Base-by-base conservation (phyloP, 2,888 invertebrate genomes). In the Calliscelio sp. region DNA sequence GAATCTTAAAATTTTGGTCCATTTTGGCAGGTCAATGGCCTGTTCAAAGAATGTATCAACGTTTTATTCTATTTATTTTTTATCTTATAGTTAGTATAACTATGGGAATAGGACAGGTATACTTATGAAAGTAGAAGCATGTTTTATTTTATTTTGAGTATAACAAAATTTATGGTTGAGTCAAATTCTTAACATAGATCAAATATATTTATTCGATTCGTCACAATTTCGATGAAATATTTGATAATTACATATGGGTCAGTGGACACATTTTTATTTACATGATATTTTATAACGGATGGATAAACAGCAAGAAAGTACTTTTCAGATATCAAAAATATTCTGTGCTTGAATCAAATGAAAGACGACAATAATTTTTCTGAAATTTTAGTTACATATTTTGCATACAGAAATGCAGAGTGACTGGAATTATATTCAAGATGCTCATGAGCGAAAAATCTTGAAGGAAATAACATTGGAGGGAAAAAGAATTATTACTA, bases 181-280 rank as follows among this genome's bases (percentile, higher is more conserved):
- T 14, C 6, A 10, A 41, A 41, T 41, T 41, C 14, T 41, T 8
- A 41, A 41, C 3, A 14, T 41, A 66, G 68, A 38, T 70, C 24
- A 70, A 44, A 44, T 70, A 44, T 11, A 38, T 70, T 44, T 70
- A 70, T 57, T 55, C 41, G 5, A 11, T 70, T 24, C 70, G 57
- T 44, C 25, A 70, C 7, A 70, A 70, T 28, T 55, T 70, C 14
- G 70, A 70, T 16, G 70, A 70, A 57, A 18, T 70, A 70, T 55
- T 70, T 25, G 25, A 41, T 0, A 70, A 70, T 41, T 70, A 57
- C 16, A 55, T 70, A 44, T 70, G 70, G 70, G 7, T 44, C 14
- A 57, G 55, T 57, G 55, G 44, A 28, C 57, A 57, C 8, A 28
- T 53, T 44, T 57, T 70, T 44, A 28, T 70, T 32, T 70, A 57